These are phyloP conservation scores for Silurus aristotelis DNA, from an alignment of 2,797 vertebrate genomes.

Conservation along the genomic window DNA sequence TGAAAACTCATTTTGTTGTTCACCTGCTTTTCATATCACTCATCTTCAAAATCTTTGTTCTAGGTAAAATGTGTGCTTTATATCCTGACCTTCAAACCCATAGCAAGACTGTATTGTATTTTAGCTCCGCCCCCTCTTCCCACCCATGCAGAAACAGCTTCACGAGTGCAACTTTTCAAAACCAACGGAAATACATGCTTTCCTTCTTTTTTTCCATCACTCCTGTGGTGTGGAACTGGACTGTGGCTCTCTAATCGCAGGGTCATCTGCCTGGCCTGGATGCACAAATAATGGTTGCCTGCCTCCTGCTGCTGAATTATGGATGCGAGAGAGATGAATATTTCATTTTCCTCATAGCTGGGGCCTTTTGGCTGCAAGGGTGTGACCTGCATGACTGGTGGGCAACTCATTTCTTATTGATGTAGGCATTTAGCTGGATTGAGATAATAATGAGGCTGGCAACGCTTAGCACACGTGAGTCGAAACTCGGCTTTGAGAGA, in stretches of 20 bases:
- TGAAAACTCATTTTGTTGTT: conserved; percentile 25
- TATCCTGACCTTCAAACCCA: conserved; percentile 10
- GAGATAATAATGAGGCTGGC: conserved; percentile 21
- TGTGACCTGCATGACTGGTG: conserved; percentile 33
- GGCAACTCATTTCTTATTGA: conserved; percentile 45
- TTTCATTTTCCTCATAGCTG: conserved; percentile 52
- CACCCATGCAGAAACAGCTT: background rate
- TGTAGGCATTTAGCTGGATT: conserved; percentile 35
- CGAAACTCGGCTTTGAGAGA: background rate
- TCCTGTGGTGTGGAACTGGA: conserved; percentile 22
- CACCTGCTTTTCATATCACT: conserved; percentile 24
- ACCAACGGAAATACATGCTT: conserved; percentile 18
- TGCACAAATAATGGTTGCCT: conserved; percentile 40
- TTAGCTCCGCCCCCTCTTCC: background rate
- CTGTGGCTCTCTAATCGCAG: conserved; percentile 21
- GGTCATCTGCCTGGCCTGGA: conserved; percentile 32
- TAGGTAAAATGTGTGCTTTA: conserved; percentile 14
- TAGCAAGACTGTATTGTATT: conserved; percentile 24
- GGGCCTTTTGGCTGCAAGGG: conserved; percentile 29
- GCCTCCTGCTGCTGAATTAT: conserved; percentile 52
- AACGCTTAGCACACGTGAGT: background rate
- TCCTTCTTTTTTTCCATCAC: background rate
- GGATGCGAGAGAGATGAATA: conserved; percentile 49
- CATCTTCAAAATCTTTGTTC: conserved; percentile 31
- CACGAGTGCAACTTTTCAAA: conserved; percentile 28